Base-by-base conservation (phyloP, 2,888 invertebrate genomes). In the Napeogenes sylphis region DNA sequence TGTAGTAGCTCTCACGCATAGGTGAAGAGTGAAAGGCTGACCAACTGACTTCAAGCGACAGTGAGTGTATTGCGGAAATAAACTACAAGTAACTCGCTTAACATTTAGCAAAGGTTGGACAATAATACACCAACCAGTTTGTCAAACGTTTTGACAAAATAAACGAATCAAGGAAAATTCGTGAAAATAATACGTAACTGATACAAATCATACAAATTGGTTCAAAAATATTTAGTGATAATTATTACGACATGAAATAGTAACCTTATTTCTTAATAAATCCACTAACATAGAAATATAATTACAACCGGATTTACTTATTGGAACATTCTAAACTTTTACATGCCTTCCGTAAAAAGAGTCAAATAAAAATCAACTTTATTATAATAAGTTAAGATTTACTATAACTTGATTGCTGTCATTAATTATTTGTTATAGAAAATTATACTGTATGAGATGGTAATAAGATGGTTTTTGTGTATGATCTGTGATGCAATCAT, bases 401-500 rank as follows among this genome's bases (percentile, higher is more conserved):
- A 51, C 8, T 30, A 51, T 51, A 5, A 8, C 8, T 12, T 8
- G 30, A 42, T 42, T 42, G 42, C 3, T 42, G 42, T 42, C 3
- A 30, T 30, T 10, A 30, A 30, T 30, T 21, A 30, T 51, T 51
- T 51, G 51, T 51, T 30, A 30, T 30, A 51, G 45, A 13, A 62
- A 58, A 46, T 58, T n/a, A 14, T 45, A 46, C 57, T 58, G 4
- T 58, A 58, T 35, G 2, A 13, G 0, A 32, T 46, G 12, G n/a
- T 8, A 14, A 51, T 67, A 62, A 58, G 53, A 38, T 55, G 4
- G 60, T 59, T 56, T 58, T 65, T 46, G 56, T 32, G n/a, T 56
- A 58, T 51, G 38, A n/a, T 21, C 13, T 30, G 55, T 67, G 67
- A 65, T 46, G 67, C 55, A 65, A 67, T 58, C 65, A 63, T 67